A percentile compares a stretch with the other conserved stretches of the same genome.
These are phyloP conservation scores for Platysternon megacephalum DNA, from an alignment of 2,113 vertebrate species.

Conservation along the genomic window DNA sequence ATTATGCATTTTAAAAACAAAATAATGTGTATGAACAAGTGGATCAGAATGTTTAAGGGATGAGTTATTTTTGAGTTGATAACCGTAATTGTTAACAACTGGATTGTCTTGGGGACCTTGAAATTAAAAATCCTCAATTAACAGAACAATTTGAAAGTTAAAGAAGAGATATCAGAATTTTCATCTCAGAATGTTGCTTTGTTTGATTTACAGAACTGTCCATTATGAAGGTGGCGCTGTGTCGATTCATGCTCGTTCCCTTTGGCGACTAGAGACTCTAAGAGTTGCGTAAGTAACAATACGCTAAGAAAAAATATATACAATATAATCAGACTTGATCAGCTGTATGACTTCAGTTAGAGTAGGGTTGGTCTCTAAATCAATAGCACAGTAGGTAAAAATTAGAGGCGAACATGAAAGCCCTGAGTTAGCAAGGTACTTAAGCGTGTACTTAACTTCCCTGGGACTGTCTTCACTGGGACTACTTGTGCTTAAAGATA, in stretches of 20 bases:
- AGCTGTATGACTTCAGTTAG: not conserved
- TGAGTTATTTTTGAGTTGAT: not conserved
- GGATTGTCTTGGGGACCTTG: not conserved
- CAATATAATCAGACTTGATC: fast-evolving
- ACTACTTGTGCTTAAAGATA: not conserved
- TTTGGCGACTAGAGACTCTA: conserved; percentile 96
- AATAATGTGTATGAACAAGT: not conserved
- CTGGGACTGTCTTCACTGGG: not conserved
- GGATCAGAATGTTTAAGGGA: not conserved
- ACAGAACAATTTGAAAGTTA: not conserved
- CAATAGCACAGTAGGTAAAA: not conserved
- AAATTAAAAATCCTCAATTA: not conserved
- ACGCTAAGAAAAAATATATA: not conserved
- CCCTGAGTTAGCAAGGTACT: not conserved
- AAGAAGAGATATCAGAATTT: not conserved
- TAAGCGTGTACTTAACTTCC: not conserved
- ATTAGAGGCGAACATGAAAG: not conserved
- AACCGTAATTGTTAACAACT: not conserved
- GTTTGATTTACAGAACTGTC: conserved; percentile 84
- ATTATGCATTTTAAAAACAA: not conserved
- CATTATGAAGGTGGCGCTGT: conserved; percentile 97
- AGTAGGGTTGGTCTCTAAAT: not conserved
- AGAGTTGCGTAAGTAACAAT: conserved; percentile 91
- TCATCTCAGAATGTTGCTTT: not conserved
- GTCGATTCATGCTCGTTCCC: conserved; percentile 92